Percentiles rank a stretch among this genome's conserved stretches.
These are phyloP conservation scores for Euplexia lucipara DNA, from an alignment of 2,888 invertebrate genomes.

Conservation along the genomic window DNA sequence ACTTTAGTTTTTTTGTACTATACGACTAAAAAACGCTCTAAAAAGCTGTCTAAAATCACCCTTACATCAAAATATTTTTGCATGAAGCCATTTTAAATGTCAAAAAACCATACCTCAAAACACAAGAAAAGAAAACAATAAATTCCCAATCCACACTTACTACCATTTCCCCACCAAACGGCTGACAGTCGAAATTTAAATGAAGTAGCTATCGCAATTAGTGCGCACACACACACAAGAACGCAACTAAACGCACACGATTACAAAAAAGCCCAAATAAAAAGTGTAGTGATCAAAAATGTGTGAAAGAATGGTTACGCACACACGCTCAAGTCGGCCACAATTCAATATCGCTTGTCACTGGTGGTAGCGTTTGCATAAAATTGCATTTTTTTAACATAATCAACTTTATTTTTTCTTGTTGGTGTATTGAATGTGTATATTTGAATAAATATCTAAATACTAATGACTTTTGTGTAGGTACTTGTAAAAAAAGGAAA, in stretches of 20 bases:
- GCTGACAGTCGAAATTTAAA: slow-evolving; percentile 90
- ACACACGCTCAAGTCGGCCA: slow-evolving; percentile 76
- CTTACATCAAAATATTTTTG: no score
- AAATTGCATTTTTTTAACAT: slow-evolving; percentile 62
- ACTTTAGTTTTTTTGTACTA: no score
- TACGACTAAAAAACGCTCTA: no score
- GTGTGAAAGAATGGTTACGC: slow-evolving; percentile 87
- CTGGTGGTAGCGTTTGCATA: slow-evolving; percentile 83
- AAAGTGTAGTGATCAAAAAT: slow-evolving; percentile 88
- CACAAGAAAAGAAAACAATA: slow-evolving; percentile 32
- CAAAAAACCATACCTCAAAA: not conserved
- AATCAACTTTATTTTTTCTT: slow-evolving; percentile 39
- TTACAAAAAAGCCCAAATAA: slow-evolving; percentile 80
- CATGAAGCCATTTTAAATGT: no score
- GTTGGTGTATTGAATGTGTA: no score
- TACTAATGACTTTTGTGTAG: no score
- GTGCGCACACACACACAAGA: slow-evolving; percentile 71
- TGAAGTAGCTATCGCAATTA: slow-evolving; percentile 91
- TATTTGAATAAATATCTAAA: no score
- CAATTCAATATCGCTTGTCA: slow-evolving; percentile 90
- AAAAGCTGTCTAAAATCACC: no score
- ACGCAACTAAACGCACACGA: slow-evolving; percentile 79
- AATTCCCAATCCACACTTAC: slow-evolving; percentile 75
- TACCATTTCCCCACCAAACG: slow-evolving; percentile 71
- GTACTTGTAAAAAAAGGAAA: no score